A percentile compares a stretch with the other conserved stretches of the same genome.
Conservation (phyloP, 2,888 invertebrate genomes). For the Tinea pellionella region DNA sequence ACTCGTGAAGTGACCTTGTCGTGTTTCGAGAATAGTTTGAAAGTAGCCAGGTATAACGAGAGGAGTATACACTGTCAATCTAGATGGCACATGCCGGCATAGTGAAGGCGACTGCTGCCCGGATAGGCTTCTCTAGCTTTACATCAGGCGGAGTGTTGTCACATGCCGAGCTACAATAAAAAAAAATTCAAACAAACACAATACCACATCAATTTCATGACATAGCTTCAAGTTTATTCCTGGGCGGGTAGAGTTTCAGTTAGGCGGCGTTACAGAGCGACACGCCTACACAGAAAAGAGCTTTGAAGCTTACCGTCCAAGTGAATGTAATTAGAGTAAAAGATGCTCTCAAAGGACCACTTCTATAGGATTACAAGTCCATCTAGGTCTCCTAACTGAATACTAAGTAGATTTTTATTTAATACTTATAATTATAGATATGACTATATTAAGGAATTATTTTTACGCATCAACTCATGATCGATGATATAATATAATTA, state of each 20-base stretch:
- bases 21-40: too few species aligned
- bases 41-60: too few species aligned
- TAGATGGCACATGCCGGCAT: too few species aligned
- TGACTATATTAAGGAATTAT: not conserved
- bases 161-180: too few species aligned
- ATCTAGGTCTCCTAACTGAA: not conserved
- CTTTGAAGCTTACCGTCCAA: slow-evolving; percentile 1
- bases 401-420: not conserved
- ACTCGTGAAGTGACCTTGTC: too few species aligned
- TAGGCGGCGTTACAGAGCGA: not conserved
- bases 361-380: slow-evolving; percentile 9
- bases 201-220: not conserved
- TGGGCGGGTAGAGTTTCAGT: not conserved
- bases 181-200: too few species aligned
- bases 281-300: not conserved
- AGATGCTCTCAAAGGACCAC: slow-evolving; percentile 10
- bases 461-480: too few species aligned
- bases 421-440: not conserved
- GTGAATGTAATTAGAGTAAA: slow-evolving; percentile 4
- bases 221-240: not conserved
- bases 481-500: too few species aligned
- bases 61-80: too few species aligned
- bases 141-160: too few species aligned
- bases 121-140: too few species aligned
- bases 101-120: too few species aligned